Conservation (phyloP, 2,113 vertebrate species). For the Coptodon bakossiorum region DNA sequence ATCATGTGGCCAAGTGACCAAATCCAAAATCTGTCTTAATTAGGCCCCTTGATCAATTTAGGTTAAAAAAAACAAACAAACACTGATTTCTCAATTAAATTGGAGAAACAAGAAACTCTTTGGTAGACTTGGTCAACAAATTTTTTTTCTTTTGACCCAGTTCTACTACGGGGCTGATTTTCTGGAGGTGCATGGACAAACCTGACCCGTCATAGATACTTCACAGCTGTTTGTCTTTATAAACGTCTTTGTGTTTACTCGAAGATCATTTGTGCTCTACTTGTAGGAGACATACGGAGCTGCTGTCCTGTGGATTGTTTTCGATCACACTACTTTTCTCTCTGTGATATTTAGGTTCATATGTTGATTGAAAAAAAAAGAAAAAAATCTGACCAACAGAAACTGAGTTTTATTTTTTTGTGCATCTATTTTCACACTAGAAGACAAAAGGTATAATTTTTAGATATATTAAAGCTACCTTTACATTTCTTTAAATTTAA, state of each 20-base stretch:
- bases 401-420: not conserved
- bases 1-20: not conserved
- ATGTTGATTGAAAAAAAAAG: not conserved
- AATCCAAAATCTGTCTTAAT: not conserved
- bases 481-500: not conserved
- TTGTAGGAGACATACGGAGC: not conserved
- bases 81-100: not conserved
- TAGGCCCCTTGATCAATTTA: not conserved
- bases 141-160: not conserved
- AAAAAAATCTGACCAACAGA: not conserved
- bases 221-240: not conserved
- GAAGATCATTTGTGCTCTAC: not conserved
- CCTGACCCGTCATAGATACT: rapidly evolving
- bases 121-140: rapidly evolving
- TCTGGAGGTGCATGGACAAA: rapidly evolving
- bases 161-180: not conserved
- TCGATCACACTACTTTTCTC: not conserved
- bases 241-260: not conserved
- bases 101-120: not conserved
- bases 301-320: not conserved
- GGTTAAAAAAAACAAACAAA: rapidly evolving
- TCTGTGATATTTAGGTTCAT: not conserved
- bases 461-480: not conserved
- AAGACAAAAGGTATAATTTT: too few relatives aligned
- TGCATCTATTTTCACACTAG: not conserved